Evolutionary conservation across 2,888 invertebrate species (phyloP).

Genomic region (Tetragonula carbonaria): DNA sequence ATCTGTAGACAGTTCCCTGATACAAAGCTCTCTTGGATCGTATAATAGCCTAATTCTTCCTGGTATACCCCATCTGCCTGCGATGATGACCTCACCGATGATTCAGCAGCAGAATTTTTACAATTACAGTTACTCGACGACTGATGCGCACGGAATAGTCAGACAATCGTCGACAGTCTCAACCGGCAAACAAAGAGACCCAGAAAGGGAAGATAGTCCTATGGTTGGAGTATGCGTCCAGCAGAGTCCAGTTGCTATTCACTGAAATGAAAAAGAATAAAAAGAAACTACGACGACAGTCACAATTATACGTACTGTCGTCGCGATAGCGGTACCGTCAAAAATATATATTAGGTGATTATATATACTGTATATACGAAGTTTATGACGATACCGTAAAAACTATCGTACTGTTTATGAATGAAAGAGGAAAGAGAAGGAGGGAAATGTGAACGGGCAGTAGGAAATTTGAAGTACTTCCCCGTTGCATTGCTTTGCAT

Average conservation of each 20-base stretch:
- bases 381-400: constrained; percentile 48
- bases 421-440: constrained; percentile 38
- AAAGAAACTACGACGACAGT: constrained; percentile 44
- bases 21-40: constrained; percentile 84
- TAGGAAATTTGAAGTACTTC: constrained; percentile 55
- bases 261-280: constrained; percentile 84
- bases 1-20: constrained; percentile 81
- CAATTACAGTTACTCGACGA: constrained; percentile 81
- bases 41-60: constrained; percentile 84
- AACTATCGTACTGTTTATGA: constrained; percentile 55
- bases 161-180: constrained; percentile 79
- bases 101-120: constrained; percentile 81
- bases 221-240: constrained; percentile 96
- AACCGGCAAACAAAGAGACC: constrained; percentile 80
- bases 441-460: constrained; percentile 57
- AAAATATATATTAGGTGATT: constrained; percentile 57
- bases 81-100: constrained; percentile 81
- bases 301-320: constrained; percentile 58
- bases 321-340: constrained; percentile 57
- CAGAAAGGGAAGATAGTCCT: constrained; percentile 89
- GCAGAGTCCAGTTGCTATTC: constrained; percentile 97
- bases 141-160: constrained; percentile 79
- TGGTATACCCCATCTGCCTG: constrained; percentile 83
- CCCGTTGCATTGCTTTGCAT: constrained; percentile 61
- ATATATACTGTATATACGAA: constrained; percentile 59